Evolutionary conservation across 2,888 invertebrate species (phyloP).

Genomic region (Macrostomum cliftonense): DNA sequence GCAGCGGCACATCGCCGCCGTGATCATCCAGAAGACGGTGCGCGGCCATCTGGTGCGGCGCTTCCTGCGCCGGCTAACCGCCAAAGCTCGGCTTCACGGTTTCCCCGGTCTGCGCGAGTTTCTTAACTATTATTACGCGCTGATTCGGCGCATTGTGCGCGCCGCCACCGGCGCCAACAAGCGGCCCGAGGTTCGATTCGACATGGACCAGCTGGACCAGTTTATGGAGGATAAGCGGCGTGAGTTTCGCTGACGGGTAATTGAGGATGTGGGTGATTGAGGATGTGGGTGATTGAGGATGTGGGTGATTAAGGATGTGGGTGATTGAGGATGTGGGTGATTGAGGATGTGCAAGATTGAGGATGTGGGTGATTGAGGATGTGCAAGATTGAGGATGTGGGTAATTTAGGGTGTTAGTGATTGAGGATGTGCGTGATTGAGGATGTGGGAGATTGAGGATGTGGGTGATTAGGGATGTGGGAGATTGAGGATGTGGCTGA

Average conservation of each 20-base stretch:
- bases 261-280: not conserved
- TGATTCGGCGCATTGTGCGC: constrained; percentile 21
- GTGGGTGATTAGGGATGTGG: too few relatives aligned
- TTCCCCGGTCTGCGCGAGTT: constrained; percentile 18
- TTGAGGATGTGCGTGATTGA: too few relatives aligned
- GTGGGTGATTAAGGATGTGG: too few relatives aligned
- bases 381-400: too few relatives aligned
- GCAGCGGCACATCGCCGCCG: constrained; percentile 19
- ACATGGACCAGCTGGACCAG: constrained; percentile 21
- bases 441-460: too few relatives aligned
- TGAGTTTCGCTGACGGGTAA: constrained; percentile 14
- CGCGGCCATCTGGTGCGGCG: constrained; percentile 25
- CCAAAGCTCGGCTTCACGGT: constrained; percentile 21
- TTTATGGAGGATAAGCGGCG: constrained; percentile 27
- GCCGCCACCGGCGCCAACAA: constrained; percentile 20
- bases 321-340: too few relatives aligned
- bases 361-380: too few relatives aligned
- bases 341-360: too few relatives aligned
- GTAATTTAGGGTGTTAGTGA: too few relatives aligned
- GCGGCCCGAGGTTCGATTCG: constrained; percentile 21
- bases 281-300: too few relatives aligned
- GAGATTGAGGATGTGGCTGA: too few relatives aligned
- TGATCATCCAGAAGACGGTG: constrained; percentile 24
- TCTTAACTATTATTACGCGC: constrained; percentile 25
- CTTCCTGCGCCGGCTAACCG: constrained; percentile 21